Base-by-base conservation (phyloP, 2,113 vertebrate species). In the Neodon shergylaensis region DNA sequence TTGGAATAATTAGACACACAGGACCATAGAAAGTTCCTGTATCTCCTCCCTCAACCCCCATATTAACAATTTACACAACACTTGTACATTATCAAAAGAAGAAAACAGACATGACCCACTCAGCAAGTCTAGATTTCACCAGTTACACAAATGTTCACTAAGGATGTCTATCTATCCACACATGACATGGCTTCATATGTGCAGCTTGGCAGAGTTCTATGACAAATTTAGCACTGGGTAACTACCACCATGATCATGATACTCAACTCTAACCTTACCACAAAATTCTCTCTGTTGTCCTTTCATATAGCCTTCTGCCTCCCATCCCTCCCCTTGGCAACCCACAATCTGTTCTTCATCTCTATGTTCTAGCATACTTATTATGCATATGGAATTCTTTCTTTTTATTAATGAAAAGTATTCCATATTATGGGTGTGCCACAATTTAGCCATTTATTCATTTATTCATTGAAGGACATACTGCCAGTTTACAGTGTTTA, bases 1-100 rank as follows among this genome's bases (percentile, higher is more conserved):
- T 91, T 95, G 49, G 63, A 95, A 96, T 82, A 92, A 84, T 74
- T 91, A 31, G 21, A 89, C 58, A 88, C 58, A 47, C 19, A 63
- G 11, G 3, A 68, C 61, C 42, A 6, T 49, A 76, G 61, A 91
- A 91, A 73, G 78, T 3, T 28, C 47, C 16, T 70, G 14, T 36
- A 85, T 52, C 8, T 22, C n/a, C 78, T 94, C 65, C 26, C 12
- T 42, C 76, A 73, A 36, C 11, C 5, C 49, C n/a, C 73, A 0
- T 39, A 19, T 76, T 78, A 94, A 68, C 70, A 91, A 70, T 49
- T 94, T 94, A 92, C 21, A 73, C 33, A 78, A 84, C 17, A 90
- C 70, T 70, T 88, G 6, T 42, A 70, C 9, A 49, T 31, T 47
- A 84, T 68, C 65, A 73, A 73, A 94, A 94, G 61, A 58, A 88